Conservation (phyloP, 2,797 vertebrate species). For the Lagocephalus sceleratus region DNA sequence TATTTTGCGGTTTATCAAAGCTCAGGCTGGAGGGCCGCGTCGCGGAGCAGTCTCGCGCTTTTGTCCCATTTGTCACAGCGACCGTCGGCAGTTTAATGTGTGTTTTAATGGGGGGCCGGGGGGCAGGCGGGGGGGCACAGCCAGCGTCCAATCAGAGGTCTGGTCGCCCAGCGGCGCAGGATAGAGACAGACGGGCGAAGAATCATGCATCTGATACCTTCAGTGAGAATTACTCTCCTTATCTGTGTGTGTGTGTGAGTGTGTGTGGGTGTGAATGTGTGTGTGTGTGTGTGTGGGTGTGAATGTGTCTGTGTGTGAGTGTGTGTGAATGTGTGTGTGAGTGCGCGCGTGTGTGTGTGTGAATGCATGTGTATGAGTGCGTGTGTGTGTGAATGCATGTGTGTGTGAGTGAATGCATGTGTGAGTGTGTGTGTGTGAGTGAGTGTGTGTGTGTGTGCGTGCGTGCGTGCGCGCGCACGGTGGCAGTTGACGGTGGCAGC, state of each 20-base stretch:
- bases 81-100: too few species aligned
- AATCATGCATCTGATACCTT: neutral
- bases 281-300: constrained; percentile 1
- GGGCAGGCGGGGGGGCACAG: too few species aligned
- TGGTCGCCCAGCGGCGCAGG: neutral
- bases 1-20: too few species aligned
- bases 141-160: too few species aligned
- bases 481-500: neutral
- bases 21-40: too few species aligned
- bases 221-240: neutral
- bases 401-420: neutral
- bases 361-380: neutral
- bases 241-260: constrained; percentile 22
- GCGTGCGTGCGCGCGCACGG: neutral
- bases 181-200: neutral
- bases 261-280: constrained; percentile 32
- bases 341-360: neutral
- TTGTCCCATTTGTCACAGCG: too few species aligned
- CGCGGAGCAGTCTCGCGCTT: too few species aligned
- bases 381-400: neutral
- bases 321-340: neutral
- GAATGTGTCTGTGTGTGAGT: too few species aligned
- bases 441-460: neutral
- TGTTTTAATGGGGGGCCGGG: too few species aligned
- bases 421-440: neutral